A percentile compares a stretch with the other conserved stretches of the same genome.
Conservation (phyloP, 2,797 vertebrate genomes). For the Pelodytes ibericus region DNA sequence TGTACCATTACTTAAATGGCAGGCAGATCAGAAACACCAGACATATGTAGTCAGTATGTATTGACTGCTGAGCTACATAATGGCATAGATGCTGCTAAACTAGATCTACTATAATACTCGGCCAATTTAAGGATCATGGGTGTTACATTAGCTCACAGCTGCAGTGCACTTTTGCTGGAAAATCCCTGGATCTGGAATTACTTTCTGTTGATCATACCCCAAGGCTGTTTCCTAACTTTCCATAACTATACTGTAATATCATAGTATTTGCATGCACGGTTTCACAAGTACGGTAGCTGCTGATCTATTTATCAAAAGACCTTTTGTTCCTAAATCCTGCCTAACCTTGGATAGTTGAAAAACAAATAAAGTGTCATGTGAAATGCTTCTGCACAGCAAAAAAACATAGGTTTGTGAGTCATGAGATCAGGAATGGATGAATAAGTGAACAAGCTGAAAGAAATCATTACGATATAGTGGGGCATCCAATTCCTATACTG, state of each 20-base stretch:
- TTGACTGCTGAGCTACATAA: too few relatives aligned
- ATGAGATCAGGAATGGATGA: neutral
- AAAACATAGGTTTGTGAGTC: conserved; percentile 2
- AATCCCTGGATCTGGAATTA: neutral
- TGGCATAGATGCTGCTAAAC: too few relatives aligned
- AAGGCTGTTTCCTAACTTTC: conserved; percentile 10
- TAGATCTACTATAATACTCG: too few relatives aligned
- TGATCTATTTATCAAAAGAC: conserved; percentile 27
- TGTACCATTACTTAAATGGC: too few relatives aligned
- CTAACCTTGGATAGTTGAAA: conserved; percentile 3
- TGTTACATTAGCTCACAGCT: neutral
- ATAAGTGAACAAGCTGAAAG: neutral
- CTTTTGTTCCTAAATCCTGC: conserved; percentile 28
- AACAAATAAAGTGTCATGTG: conserved; percentile 25
- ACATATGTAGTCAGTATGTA: too few relatives aligned
- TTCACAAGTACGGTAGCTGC: conserved; percentile 22
- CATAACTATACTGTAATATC: neutral
- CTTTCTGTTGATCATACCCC: conserved; percentile 24
- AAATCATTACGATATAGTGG: neutral
- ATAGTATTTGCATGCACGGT: conserved; percentile 4
- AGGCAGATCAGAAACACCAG: too few relatives aligned
- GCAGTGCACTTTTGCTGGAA: neutral
- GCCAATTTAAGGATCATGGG: neutral
- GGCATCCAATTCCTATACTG: neutral
- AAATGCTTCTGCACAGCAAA: conserved; percentile 15